phyloP scores from a whole-genome alignment of 2,888 invertebrate genomes.

The Mongoloraphidia duomilia region DNA sequence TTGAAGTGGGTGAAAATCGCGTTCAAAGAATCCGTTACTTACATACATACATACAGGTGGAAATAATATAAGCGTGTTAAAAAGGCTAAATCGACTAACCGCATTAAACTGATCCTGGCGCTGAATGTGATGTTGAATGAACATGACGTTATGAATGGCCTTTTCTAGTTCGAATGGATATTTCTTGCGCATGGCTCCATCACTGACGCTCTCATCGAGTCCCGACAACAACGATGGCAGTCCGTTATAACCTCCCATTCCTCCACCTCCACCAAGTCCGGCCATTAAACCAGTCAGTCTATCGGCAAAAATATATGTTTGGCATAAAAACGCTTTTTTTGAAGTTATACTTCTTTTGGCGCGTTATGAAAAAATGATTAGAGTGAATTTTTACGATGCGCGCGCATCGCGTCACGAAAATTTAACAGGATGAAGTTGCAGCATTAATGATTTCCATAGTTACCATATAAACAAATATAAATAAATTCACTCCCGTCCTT shows the following conservation, averaged over 20 bases:
- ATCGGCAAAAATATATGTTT: constrained; percentile 8
- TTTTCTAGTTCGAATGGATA: constrained; percentile 88
- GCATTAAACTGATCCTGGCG: constrained; percentile 91
- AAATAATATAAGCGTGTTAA: background rate
- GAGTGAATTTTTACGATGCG: too few species aligned
- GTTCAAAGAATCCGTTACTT: too few species aligned
- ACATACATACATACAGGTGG: background rate
- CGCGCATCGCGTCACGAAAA: too few species aligned
- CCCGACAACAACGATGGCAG: constrained; percentile 73
- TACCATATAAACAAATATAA: too few species aligned
- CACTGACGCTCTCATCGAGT: constrained; percentile 67
- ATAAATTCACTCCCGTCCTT: too few species aligned
- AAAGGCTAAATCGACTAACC: constrained; percentile 45
- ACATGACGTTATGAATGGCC: constrained; percentile 89
- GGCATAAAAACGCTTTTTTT: too few species aligned
- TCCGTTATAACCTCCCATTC: constrained; percentile 62
- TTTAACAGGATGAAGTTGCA: too few species aligned
- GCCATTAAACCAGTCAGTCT: constrained; percentile 67
- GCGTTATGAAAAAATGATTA: too few species aligned
- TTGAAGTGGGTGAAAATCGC: too few species aligned
- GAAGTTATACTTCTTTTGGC: too few species aligned
- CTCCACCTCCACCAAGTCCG: constrained; percentile 42
- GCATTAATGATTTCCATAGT: too few species aligned
- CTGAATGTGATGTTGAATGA: constrained; percentile 87
- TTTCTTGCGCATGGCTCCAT: constrained; percentile 60